A percentile compares a stretch with the other conserved stretches of the same genome.
These are phyloP conservation scores for Struthio camelus DNA, from an alignment of 2,113 vertebrate species.

Conservation along the genomic window DNA sequence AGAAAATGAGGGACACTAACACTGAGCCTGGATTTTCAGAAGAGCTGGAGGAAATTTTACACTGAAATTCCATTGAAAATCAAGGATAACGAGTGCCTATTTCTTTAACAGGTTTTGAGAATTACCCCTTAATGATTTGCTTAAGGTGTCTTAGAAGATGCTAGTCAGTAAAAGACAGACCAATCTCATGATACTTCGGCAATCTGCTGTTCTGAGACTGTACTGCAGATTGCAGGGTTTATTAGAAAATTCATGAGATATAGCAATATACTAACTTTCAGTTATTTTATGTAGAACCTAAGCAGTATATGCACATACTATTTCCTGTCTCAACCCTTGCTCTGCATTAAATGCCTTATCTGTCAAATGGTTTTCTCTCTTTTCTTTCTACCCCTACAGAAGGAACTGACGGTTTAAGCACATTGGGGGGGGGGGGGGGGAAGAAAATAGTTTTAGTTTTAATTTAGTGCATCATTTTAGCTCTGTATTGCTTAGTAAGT, in stretches of 20 bases:
- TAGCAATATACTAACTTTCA: no score
- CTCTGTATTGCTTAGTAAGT: neutral
- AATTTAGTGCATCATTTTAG: neutral
- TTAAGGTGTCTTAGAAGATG: neutral
- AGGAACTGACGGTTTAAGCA: neutral
- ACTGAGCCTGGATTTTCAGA: neutral
- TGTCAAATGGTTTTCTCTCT: neutral
- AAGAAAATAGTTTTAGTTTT: neutral
- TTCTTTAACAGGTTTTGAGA: neutral
- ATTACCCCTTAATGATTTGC: neutral
- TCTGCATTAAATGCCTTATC: neutral
- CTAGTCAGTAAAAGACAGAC: neutral
- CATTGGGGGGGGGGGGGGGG: neutral
- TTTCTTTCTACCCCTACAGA: rapidly evolving
- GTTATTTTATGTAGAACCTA: neutral
- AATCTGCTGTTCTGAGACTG: neutral
- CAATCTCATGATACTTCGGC: neutral
- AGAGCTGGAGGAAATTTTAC: neutral
- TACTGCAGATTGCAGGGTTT: neutral
- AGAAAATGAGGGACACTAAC: neutral
- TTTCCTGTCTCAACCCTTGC: neutral
- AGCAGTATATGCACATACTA: neutral
- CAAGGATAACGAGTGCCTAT: neutral
- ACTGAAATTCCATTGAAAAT: neutral
- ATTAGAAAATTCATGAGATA: no score